A percentile compares a stretch with the other conserved stretches of the same genome.
Conservation (phyloP, 2,888 invertebrate species). For the Rhamphomyia laevipes region DNA sequence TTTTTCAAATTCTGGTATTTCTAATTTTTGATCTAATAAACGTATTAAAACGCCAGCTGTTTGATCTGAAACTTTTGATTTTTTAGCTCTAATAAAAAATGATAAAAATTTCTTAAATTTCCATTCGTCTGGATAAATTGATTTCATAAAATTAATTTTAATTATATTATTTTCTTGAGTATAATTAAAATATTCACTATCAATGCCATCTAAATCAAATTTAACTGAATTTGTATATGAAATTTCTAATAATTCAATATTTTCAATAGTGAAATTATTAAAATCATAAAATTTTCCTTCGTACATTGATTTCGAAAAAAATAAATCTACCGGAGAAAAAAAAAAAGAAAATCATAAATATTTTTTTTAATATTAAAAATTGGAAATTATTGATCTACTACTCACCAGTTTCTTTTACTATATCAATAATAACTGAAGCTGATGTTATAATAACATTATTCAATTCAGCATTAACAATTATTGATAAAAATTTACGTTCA, state of each 20-base stretch:
- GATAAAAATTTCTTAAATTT: conserved; percentile 11
- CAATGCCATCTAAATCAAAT: conserved; percentile 9
- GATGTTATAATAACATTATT: not conserved
- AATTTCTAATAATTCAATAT: conserved; percentile 14
- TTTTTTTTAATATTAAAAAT: not conserved
- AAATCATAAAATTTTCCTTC: conserved; percentile 14
- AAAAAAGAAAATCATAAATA: no score
- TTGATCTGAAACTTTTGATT: conserved; percentile 8
- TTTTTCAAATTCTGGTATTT: conserved; percentile 16
- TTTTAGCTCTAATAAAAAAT: conserved; percentile 14
- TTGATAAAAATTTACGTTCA: not conserved
- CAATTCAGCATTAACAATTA: conserved; percentile 4
- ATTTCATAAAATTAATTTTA: conserved; percentile 9
- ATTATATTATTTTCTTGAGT: conserved; percentile 7
- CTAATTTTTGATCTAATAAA: not conserved
- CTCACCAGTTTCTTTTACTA: not conserved
- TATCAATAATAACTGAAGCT: not conserved
- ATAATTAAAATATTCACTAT: conserved; percentile 8
- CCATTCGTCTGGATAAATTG: conserved; percentile 9
- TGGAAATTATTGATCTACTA: no score
- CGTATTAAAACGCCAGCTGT: conserved; percentile 10
- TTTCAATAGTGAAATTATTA: conserved; percentile 6
- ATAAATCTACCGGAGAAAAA: conserved; percentile 3
- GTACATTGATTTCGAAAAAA: conserved; percentile 13
- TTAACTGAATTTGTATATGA: conserved; percentile 7